A percentile compares a stretch with the other conserved stretches of the same genome.
These are phyloP conservation scores for Pseudotriccus pelzelni DNA, from an alignment of 2,797 vertebrate species.

Conservation along the genomic window DNA sequence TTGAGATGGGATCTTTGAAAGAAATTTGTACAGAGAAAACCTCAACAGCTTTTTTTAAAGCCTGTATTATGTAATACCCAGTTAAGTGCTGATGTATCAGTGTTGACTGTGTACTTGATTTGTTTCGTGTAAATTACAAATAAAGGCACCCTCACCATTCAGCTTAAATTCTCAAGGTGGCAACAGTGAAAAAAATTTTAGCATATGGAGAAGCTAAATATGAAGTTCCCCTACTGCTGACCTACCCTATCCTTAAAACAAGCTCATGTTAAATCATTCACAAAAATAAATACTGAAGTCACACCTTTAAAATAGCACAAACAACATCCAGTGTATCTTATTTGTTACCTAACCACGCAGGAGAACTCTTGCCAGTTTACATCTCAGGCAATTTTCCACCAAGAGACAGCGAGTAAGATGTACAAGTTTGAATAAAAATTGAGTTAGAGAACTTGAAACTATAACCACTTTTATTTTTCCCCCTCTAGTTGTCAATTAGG, in stretches of 20 bases:
- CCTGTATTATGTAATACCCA: not conserved
- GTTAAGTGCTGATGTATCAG: not conserved
- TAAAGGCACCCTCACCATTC: not conserved
- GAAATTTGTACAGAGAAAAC: not conserved
- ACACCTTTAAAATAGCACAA: slow-evolving; percentile 45
- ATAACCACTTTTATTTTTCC: not conserved
- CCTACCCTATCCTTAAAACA: slow-evolving; percentile 19
- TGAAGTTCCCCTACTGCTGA: not conserved
- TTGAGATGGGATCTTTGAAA: not conserved
- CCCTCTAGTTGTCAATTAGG: not conserved
- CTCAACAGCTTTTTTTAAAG: not conserved
- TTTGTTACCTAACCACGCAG: not conserved
- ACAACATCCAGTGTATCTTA: not conserved
- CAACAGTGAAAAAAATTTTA: not conserved
- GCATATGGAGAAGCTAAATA: slow-evolving; percentile 43
- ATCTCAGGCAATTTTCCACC: not conserved
- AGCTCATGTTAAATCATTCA: slow-evolving; percentile 14
- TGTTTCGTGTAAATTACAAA: slow-evolving; percentile 10
- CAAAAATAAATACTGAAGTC: slow-evolving; percentile 55
- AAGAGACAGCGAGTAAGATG: not conserved
- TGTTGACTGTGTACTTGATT: not conserved
- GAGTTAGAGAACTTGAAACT: not conserved
- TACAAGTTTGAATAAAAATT: not conserved
- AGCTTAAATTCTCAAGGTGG: not conserved
- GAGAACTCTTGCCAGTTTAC: not conserved